Conservation (phyloP, 2,888 invertebrate genomes). For the Rhopalosiphum nymphaeae region DNA sequence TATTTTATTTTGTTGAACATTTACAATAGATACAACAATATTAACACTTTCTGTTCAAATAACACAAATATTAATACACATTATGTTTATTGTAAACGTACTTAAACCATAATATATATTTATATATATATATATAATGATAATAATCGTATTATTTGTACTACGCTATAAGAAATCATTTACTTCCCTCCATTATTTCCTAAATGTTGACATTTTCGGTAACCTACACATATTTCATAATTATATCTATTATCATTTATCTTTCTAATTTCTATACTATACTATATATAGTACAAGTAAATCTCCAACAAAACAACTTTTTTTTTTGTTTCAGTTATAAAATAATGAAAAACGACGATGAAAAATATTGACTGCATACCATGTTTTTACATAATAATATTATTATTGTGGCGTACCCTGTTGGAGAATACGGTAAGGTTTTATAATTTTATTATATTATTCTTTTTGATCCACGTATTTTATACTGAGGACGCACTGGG, state of each 20-base stretch:
- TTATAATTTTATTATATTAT: neutral
- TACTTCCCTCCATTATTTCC: too few species aligned
- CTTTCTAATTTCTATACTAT: too few species aligned
- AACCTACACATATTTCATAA: too few species aligned
- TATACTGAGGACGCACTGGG: neutral
- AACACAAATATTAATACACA: too few species aligned
- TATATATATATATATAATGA: too few species aligned
- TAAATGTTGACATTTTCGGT: too few species aligned
- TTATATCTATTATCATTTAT: neutral
- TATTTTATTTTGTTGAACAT: neutral
- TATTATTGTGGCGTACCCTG: constrained; percentile 43
- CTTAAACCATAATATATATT: too few species aligned
- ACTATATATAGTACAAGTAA: too few species aligned
- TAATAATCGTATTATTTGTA: too few species aligned
- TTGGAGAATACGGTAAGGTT: constrained; percentile 41
- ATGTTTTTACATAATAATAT: neutral
- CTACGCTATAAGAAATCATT: too few species aligned
- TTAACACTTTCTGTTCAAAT: neutral
- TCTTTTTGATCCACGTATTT: neutral
- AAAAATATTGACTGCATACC: neutral
- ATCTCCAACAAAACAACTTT: neutral
- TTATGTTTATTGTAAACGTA: too few species aligned
- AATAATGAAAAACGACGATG: neutral
- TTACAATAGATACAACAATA: neutral
- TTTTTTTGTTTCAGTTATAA: neutral